These are phyloP conservation scores for Anodontia alba DNA, from an alignment of 2,888 invertebrate genomes.

Conservation along the genomic window DNA sequence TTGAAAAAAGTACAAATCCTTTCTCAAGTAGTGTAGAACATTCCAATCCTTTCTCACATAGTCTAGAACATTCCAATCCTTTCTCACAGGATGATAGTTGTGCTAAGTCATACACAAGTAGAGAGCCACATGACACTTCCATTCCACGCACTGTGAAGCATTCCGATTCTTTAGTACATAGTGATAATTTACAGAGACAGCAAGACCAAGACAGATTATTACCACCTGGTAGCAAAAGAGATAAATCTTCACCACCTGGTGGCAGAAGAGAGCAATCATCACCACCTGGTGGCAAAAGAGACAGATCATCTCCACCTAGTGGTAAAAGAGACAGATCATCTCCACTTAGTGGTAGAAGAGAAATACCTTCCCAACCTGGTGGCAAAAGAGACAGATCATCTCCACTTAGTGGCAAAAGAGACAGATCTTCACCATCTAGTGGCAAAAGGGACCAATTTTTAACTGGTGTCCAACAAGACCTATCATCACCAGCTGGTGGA, in stretches of 20 bases:
- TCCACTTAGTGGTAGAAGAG: neutral
- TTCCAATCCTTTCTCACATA: neutral
- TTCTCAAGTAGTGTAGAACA: neutral
- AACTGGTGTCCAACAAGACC: neutral
- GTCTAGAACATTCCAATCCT: neutral
- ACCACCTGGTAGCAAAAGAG: neutral
- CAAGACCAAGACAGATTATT: neutral
- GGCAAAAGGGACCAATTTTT: neutral
- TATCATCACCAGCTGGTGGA: neutral
- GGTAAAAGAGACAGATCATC: neutral
- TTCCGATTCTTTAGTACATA: neutral
- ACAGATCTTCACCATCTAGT: neutral
- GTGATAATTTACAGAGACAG: neutral
- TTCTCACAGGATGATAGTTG: neutral
- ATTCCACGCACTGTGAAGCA: neutral
- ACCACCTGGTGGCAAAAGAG: conserved; percentile 3
- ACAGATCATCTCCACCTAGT: neutral
- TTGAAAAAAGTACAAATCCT: neutral
- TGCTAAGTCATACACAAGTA: neutral
- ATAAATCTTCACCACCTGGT: neutral
- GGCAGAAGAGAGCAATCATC: neutral
- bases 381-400: neutral
- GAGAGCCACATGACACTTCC: neutral
- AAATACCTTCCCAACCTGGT: neutral
- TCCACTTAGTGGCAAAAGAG: neutral